Percentiles rank a stretch among this genome's conserved stretches.
Conservation (phyloP, 1,140 invertebrate species). For the Maniola jurtina region DNA sequence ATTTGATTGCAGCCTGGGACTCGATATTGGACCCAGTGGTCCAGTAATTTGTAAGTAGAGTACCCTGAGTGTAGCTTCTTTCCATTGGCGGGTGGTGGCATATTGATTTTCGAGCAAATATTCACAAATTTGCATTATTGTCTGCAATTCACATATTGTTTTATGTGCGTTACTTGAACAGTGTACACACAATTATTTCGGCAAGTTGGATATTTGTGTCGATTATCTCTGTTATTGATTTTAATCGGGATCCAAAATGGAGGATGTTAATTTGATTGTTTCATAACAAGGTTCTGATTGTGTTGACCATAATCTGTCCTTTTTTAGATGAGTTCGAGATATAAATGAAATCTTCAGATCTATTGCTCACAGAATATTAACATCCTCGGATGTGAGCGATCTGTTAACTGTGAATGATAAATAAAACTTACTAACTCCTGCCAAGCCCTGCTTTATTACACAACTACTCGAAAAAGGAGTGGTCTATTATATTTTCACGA, state of each 20-base stretch:
- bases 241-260: neutral
- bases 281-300: neutral
- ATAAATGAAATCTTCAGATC: too few species aligned
- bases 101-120: neutral
- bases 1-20: too few species aligned
- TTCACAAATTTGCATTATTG: conserved; percentile 9
- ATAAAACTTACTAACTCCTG: too few species aligned
- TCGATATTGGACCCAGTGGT: neutral
- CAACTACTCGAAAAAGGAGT: too few species aligned
- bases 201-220: conserved; percentile 7
- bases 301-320: neutral
- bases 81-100: neutral
- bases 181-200: conserved; percentile 3
- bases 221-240: conserved; percentile 3
- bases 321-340: too few species aligned
- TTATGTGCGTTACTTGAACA: conserved; percentile 1
- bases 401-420: too few species aligned
- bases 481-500: too few species aligned
- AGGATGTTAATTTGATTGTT: neutral
- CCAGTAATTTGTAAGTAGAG: neutral
- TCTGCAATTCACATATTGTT: conserved; percentile 10
- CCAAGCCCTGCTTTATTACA: too few species aligned
- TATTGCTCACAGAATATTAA: too few species aligned
- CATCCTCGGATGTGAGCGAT: too few species aligned
- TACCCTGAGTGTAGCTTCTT: neutral